Base-by-base conservation (phyloP, 2,797 vertebrate species). In the Cottoperca gobio region DNA sequence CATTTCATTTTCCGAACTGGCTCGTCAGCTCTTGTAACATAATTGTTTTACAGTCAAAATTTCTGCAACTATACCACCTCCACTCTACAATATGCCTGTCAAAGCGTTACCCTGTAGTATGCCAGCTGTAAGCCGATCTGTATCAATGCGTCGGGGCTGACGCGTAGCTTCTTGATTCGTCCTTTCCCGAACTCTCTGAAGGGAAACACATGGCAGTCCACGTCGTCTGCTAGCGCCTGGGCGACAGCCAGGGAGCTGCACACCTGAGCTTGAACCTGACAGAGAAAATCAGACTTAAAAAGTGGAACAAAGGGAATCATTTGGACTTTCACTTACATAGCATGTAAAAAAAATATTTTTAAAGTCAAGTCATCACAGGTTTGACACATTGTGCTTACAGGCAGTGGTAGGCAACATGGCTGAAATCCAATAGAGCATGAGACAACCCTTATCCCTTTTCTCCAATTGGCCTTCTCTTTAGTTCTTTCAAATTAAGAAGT, bases 111-210 rank as follows among this genome's bases (percentile, higher is more conserved):
- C 96, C 95, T 94, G 85, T 92, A 97, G 89, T 96, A 93, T 0
- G 96, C 96, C 65, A 97, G 93, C 85, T 97, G 96, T 23, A 98
- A 72, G 11, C 93, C 92, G 7, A 95, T 89, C 87, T 97, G 97
- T 69, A 97, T 93, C 88, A 97, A 97, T n/a, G 96, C 93, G 16
- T 97, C 96, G 0, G 97, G 96, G 57, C 96, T 96, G 76, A 96
- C 76, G 8, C 84, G 92, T 2, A 95, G 95, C 80, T 95, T 95
- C 89, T 95, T 97, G 87, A 97, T 96, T 45, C 83, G 93, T 16
- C 96, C 95, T 87, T 97, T 97, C 67, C 97, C 97, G 1, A 97
- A 98, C 28, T 94, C 92, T 58, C 89, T 92, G 84, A 97, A 97
- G 12, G 96, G 94, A 35, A 97, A 95, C 23, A 96, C 88, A 0